Conservation (phyloP, 2,797 vertebrate species). For the Argentina silus region DNA sequence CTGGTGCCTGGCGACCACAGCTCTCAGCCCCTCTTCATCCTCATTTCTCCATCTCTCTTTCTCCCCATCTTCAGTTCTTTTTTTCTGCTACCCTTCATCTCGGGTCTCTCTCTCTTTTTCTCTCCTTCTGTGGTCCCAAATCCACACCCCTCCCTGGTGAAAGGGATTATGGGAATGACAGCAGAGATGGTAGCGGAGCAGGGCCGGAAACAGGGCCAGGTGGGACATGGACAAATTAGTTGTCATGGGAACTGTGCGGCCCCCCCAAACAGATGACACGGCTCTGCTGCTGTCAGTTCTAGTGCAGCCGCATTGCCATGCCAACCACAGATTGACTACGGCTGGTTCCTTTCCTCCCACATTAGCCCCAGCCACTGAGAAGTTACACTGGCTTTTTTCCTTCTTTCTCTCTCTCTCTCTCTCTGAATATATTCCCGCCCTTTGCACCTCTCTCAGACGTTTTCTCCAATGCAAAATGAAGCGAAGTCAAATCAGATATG, state of each 20-base stretch:
- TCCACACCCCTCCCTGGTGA: neutral
- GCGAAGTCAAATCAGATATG: too few relatives aligned
- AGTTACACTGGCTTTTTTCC: neutral
- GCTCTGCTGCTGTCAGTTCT: constrained; percentile 11
- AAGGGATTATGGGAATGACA: constrained; percentile 4
- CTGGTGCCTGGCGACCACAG: constrained; percentile 52
- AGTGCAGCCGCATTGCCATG: constrained; percentile 4
- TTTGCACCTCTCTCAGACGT: constrained; percentile 11
- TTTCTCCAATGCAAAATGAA: too few relatives aligned
- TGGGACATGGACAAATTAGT: constrained; percentile 13
- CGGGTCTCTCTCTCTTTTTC: neutral
- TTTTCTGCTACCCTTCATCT: neutral
- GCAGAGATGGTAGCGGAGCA: constrained; percentile 10
- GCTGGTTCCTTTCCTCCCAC: neutral
- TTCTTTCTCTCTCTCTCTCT: neutral
- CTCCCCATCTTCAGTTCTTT: neutral
- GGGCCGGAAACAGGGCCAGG: constrained; percentile 9
- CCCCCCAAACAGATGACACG: constrained; percentile 6
- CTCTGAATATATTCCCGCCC: neutral
- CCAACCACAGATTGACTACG: constrained; percentile 7
- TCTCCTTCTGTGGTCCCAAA: neutral
- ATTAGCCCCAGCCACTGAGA: neutral
- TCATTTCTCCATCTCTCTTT: constrained; percentile 10
- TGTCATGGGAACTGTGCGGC: constrained; percentile 8
- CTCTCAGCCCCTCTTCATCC: constrained; percentile 23